These are phyloP conservation scores for Sesia apiformis DNA, from an alignment of 2,888 invertebrate genomes.

Conservation along the genomic window DNA sequence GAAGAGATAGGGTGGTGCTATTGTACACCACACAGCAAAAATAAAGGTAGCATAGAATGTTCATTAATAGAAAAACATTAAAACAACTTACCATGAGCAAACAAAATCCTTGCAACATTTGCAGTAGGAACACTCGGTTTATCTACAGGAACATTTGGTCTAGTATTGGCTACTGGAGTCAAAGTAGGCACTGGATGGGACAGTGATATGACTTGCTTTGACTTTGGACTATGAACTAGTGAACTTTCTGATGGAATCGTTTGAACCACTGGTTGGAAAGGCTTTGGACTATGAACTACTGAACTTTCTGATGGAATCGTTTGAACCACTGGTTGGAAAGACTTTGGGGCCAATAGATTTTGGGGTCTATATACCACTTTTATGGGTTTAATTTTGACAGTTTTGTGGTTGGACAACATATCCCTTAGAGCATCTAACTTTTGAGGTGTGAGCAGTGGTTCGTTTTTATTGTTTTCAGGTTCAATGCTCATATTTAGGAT, in stretches of 20 bases:
- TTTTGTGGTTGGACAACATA: conserved; percentile 65
- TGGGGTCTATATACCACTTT: neutral
- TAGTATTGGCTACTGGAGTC: conserved; percentile 25
- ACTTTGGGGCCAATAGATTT: neutral
- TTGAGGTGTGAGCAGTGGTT: conserved; percentile 50
- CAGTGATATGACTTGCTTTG: too few relatives aligned
- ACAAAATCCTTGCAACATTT: conserved; percentile 43
- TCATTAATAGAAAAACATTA: too few relatives aligned
- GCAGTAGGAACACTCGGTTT: neutral
- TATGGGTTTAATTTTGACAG: conserved; percentile 62
- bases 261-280: too few relatives aligned
- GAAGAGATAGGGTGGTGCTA: too few relatives aligned
- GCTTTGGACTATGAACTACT: too few relatives aligned
- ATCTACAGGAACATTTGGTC: conserved; percentile 21
- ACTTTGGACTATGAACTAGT: too few relatives aligned
- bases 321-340: too few relatives aligned
- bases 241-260: too few relatives aligned
- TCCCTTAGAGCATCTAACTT: conserved; percentile 69
- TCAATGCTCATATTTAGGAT: conserved; percentile 69
- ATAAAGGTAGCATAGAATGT: too few relatives aligned
- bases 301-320: too few relatives aligned
- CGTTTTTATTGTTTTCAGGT: conserved; percentile 39
- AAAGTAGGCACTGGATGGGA: conserved; percentile 21
- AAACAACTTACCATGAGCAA: conserved; percentile 45
- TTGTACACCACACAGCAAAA: too few relatives aligned